Base-by-base conservation (phyloP, 2,888 invertebrate genomes). In the Entomobrya multifasciata region DNA sequence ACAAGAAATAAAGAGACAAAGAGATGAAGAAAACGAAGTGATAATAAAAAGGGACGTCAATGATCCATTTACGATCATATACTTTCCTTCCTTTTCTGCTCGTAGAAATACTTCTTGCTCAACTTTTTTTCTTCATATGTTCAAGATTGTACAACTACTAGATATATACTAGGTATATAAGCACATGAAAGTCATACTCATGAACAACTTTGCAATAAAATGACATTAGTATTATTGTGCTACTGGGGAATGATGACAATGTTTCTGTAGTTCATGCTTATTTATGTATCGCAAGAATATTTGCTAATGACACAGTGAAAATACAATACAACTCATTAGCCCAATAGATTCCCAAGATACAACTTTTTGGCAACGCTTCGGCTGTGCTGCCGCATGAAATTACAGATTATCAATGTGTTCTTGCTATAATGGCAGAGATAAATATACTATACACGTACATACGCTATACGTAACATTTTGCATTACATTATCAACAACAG, bases 271-370 rank as follows among this genome's bases (percentile, higher is more conserved):
- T n/a, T n/a, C n/a, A n/a, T n/a, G n/a, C 20, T 41, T 41, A 52
- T 52, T 11, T 52, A 17, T 52, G 20, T n/a, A 52, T 52, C n/a
- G n/a, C n/a, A n/a, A n/a, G n/a, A n/a, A n/a, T 52, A 20, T 52
- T 3, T 52, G n/a, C 52, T 52, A 10, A 22, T n/a, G 30, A 62
- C 49, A 15, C 49, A 60, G 22, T 2, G 67, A 10, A 70, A 20
- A 47, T 44, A 70, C 70, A 70, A 70, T 70, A 47, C 15, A 41
- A 47, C 47, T 70, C 70, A 70, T 70, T 70, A 70, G 47, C 47
- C 22, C 10, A 47, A 70, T 47, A 47, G 25, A 47, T 3, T 30
- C 62, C 30, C 62, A 30, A 22, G 30, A 62, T 30, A n/a, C 30
- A 11, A 1, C 25, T 62, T 30, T 62, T 62, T 62, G 62, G 62